Base-by-base conservation (phyloP, 1,140 invertebrate genomes). In the Hermatobates lingyangjiaoensis region DNA sequence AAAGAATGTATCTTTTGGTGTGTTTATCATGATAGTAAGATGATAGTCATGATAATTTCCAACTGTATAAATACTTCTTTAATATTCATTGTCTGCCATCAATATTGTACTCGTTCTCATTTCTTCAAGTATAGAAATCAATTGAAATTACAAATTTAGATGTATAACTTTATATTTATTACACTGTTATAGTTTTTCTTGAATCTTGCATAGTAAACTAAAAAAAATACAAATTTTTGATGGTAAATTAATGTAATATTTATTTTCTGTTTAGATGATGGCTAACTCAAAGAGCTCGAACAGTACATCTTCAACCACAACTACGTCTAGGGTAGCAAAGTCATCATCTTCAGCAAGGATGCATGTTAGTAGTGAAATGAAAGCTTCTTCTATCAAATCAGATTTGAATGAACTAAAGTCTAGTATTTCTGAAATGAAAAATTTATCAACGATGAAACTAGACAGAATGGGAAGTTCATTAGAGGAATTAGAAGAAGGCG, bases 361-460 rank as follows among this genome's bases (percentile, higher is more conserved):
- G 50, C 64, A 65, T 56, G 60, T 62, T 28, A 64, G 60, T 50
- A 55, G 51, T 25, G 76, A 79, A 65, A 71, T 76, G 66, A 79
- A 79, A 62, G 74, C 77, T 48, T 76, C 74, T 51, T 77, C 75
- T 18, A 72, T 82, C 61, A 80, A 81, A 65, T 77, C 76, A n/a
- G 79, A 82, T 65, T 70, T 83, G 40, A 74, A 73, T 53, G 80
- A 83, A 56, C 70, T 84, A 40, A 79, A 83, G 64, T 79, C 75
- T 60, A 79, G 78, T 58, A 80, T 84, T 64, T 80, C 79, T 24
- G 80, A 83, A 69, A 81, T 85, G 74, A 82, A 80, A 59, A 75
- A 69, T 50, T 53, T 71, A 55, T 60, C 63, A 52, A 38, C 61
- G 51, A 48, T 38, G 23, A 47, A 61, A 66, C 72, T 56, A 38